Conservation (phyloP, 2,888 invertebrate species). For the Branchipolynoe longqiensis region DNA sequence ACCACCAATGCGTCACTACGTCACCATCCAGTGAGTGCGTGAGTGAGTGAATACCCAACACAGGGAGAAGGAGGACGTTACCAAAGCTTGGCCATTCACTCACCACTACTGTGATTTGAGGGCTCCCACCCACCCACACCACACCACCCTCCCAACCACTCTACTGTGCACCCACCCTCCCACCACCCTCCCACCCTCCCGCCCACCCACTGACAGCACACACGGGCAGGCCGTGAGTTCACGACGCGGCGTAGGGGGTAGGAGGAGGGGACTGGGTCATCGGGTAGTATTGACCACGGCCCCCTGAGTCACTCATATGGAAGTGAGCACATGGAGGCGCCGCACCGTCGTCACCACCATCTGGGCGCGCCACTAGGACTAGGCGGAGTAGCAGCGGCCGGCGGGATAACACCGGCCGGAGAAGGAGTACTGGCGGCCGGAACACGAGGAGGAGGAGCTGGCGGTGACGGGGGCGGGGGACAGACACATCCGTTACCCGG, state of each 20-base stretch:
- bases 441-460: neutral
- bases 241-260: neutral
- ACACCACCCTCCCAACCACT: neutral
- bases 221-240: neutral
- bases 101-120: conserved; percentile 43
- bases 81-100: too few species aligned
- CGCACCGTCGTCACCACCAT: neutral
- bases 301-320: conserved; percentile 39
- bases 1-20: too few species aligned
- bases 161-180: conserved; percentile 3
- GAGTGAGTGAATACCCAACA: too few species aligned
- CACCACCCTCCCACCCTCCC: conserved; percentile 27
- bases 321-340: conserved; percentile 23
- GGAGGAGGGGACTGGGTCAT: conserved; percentile 24
- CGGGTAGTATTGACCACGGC: conserved; percentile 35
- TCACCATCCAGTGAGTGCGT: too few species aligned
- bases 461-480: neutral
- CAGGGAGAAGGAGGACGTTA: too few species aligned
- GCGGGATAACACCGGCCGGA: neutral
- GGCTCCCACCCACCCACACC: neutral
- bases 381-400: neutral
- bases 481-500: neutral
- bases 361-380: neutral
- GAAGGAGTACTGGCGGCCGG: neutral
- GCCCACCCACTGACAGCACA: neutral